Conservation (phyloP, 2,888 invertebrate species). For the Sphinx pinastri region DNA sequence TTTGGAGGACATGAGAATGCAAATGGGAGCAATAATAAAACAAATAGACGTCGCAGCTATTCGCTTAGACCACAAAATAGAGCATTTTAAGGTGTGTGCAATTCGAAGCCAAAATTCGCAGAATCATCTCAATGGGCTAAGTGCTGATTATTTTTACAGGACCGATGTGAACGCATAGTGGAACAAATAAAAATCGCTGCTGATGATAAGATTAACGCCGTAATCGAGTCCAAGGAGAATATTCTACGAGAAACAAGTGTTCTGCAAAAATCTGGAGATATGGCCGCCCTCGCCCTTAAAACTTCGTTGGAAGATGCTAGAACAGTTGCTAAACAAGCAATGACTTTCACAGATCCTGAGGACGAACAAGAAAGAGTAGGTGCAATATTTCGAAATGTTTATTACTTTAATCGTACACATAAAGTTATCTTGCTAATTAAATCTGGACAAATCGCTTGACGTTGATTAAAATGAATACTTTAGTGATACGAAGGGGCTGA, state of each 20-base stretch:
- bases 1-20: constrained; percentile 82
- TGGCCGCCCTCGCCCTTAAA: constrained; percentile 74
- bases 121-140: too few species aligned
- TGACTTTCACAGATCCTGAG: constrained; percentile 56
- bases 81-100: constrained; percentile 78
- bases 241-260: constrained; percentile 70
- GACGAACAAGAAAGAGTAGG: constrained; percentile 75
- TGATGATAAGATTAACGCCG: constrained; percentile 78
- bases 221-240: constrained; percentile 70
- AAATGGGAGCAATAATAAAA: constrained; percentile 80
- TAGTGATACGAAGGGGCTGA: constrained; percentile 9
- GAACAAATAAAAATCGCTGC: constrained; percentile 80
- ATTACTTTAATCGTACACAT: constrained; percentile 9
- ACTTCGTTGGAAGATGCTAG: constrained; percentile 72
- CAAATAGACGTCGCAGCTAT: constrained; percentile 81
- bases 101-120: not conserved
- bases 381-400: constrained; percentile 17
- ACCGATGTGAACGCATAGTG: constrained; percentile 79
- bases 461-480: constrained; percentile 34
- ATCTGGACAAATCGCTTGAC: constrained; percentile 37
- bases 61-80: constrained; percentile 81
- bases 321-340: constrained; percentile 65
- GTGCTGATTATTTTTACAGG: constrained; percentile 48
- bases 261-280: constrained; percentile 71
- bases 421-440: constrained; percentile 41